Evolutionary conservation across 1,140 invertebrate species (phyloP), one percentile per base, ranked within the genome.

Genomic region (Heliconius congener): DNA sequence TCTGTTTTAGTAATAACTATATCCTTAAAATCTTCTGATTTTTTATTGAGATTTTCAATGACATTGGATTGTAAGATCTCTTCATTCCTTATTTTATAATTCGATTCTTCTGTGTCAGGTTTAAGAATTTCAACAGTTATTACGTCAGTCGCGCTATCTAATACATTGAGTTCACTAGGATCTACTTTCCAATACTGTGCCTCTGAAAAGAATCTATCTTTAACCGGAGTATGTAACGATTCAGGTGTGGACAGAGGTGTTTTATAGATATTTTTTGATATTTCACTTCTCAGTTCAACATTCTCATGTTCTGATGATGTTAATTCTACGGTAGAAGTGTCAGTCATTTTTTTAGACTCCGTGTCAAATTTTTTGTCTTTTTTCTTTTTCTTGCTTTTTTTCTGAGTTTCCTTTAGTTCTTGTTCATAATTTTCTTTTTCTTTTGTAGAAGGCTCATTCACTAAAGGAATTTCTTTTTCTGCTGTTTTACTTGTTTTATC

Each of bases 181-280:
- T 91, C 87, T 39, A 85, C 80, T 88, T 92, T 94, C 93, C 93
- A 94, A 78, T 84, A 94, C 74, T 94, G 93, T 71, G 91, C 91
- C 84, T 94, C 93, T 8, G 90, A 91, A 83, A 89, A 94, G 46
- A 93, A 70, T 77, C 91, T 88, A 19, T 94, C 93, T 87, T 94
- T 94, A 23, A 93, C 80, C 27, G 93, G 93, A 73, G 93, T 94
- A 77, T 93, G 89, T 76, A 90, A 27, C 8, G 88, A 89, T 78
- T 94, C 93, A 11, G 93, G 91, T 39, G 90, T 94, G 9, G 88
- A 92, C 34, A 88, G 39, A 13, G 89, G 77, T 16, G 86, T 87
- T 79, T 85, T 79, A 70, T 72, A 27, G 9, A 42, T 55, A 75
- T 86, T 76, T 66, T 72, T 52, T 78, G 19, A 23, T 76, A 70